Evolutionary conservation across 2,113 vertebrate genomes (phyloP).

Genomic region (Shinisaurus crocodilurus): DNA sequence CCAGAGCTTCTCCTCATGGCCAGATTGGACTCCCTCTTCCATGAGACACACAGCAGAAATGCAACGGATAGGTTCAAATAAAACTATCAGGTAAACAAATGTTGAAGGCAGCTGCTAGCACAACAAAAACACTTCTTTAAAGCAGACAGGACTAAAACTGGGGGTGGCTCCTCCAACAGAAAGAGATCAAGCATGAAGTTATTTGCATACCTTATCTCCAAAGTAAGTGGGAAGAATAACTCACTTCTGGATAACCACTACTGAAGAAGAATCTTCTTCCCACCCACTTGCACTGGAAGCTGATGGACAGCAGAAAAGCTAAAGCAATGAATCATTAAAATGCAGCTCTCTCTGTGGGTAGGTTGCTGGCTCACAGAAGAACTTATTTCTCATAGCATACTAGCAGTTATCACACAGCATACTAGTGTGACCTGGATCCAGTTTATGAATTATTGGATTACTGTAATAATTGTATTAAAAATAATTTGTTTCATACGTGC

Average conservation of each 20-base stretch:
- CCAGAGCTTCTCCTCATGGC: too few relatives aligned
- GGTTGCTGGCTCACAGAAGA: neutral
- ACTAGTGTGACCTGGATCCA: neutral
- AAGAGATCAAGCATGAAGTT: neutral
- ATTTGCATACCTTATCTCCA: neutral
- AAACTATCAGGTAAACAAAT: too few relatives aligned
- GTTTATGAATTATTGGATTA: neutral
- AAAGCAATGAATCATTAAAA: neutral
- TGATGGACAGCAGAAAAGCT: neutral
- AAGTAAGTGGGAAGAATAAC: neutral
- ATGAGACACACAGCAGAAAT: neutral
- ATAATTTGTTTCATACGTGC: neutral
- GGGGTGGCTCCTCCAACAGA: neutral
- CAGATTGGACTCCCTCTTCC: neutral
- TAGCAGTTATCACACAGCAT: neutral
- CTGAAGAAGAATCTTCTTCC: neutral
- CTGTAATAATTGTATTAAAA: neutral
- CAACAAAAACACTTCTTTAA: neutral
- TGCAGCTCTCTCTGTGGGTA: neutral
- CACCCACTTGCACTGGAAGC: neutral
- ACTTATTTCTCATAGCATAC: neutral
- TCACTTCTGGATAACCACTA: neutral
- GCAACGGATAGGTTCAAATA: neutral
- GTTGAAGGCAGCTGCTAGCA: neutral
- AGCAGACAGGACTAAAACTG: neutral